These are phyloP conservation scores for Phortica magna DNA, from an alignment of 2,888 invertebrate genomes.

Conservation along the genomic window DNA sequence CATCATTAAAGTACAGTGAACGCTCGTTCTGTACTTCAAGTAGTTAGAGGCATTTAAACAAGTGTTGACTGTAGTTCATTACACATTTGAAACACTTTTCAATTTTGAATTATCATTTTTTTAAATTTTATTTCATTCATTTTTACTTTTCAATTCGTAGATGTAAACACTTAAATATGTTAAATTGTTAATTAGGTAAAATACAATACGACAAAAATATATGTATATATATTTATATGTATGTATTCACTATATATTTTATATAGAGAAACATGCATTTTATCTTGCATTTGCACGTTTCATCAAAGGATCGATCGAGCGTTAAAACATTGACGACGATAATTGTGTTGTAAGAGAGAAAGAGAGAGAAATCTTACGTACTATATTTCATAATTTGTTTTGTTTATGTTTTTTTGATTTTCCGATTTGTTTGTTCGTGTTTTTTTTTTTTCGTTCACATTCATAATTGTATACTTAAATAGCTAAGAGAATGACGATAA, in stretches of 20 bases:
- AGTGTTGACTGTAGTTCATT: not conserved
- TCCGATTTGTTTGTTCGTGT: slow-evolving; percentile 14
- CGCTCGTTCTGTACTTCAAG: too few species aligned
- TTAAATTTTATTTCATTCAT: slow-evolving; percentile 4
- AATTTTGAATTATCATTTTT: not conserved
- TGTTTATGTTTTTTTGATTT: slow-evolving; percentile 19
- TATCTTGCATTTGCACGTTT: not conserved
- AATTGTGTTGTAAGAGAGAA: not conserved
- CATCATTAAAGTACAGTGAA: too few species aligned
- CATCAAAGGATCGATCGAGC: slow-evolving; percentile 4
- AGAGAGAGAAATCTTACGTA: not conserved
- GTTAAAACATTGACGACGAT: not conserved
- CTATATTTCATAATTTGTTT: not conserved
- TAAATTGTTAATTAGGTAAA: slow-evolving; percentile 46
- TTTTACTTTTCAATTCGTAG: slow-evolving; percentile 41
- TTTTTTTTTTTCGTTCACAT: not conserved
- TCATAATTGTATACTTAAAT: not conserved
- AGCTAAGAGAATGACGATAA: slow-evolving; percentile 6
- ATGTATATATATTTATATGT: slow-evolving; percentile 38
- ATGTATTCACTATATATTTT: slow-evolving; percentile 34
- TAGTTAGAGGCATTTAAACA: too few species aligned
- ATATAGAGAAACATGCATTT: slow-evolving; percentile 13
- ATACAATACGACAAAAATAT: slow-evolving; percentile 45
- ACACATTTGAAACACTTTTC: not conserved
- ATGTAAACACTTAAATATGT: slow-evolving; percentile 48